A percentile compares a stretch with the other conserved stretches of the same genome.
Evolutionary conservation across 2,113 vertebrate genomes (phyloP).

Genomic region (Sturnira hondurensis): DNA sequence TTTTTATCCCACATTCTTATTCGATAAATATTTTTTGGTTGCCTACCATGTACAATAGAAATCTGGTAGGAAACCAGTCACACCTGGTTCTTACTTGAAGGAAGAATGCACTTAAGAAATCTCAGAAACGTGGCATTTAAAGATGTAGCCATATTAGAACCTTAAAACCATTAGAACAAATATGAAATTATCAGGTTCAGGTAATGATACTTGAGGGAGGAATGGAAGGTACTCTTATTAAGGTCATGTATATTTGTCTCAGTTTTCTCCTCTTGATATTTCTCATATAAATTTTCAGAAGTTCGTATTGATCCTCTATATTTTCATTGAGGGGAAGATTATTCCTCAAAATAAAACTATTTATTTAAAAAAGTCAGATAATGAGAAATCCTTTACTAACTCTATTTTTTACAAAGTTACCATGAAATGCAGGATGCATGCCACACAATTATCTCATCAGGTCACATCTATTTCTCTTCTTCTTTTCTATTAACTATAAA

Average conservation of each 20-base stretch:
- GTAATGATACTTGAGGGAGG: not conserved
- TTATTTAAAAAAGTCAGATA: not conserved
- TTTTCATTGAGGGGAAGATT: not conserved
- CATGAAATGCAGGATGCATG: not conserved
- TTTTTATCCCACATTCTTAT: not conserved
- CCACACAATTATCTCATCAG: not conserved
- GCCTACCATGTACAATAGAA: not conserved
- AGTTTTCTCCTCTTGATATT: not conserved
- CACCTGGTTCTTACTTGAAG: not conserved
- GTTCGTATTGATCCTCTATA: not conserved
- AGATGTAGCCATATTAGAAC: not conserved
- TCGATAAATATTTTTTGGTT: not conserved
- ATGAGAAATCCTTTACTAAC: not conserved
- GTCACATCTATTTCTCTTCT: not conserved
- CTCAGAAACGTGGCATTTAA: not conserved
- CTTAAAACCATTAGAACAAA: not conserved
- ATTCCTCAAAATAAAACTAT: slow-evolving; percentile 16
- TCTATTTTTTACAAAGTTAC: not conserved
- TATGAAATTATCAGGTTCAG: not conserved
- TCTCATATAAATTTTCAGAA: not conserved
- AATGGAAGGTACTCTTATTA: not conserved
- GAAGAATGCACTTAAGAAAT: not conserved
- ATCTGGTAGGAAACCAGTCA: not conserved
- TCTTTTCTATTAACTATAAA: not conserved
- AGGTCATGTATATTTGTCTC: not conserved